phyloP scores from a whole-genome alignment of 2,113 vertebrate genomes.

The Chroicocephalus ridibundus region DNA sequence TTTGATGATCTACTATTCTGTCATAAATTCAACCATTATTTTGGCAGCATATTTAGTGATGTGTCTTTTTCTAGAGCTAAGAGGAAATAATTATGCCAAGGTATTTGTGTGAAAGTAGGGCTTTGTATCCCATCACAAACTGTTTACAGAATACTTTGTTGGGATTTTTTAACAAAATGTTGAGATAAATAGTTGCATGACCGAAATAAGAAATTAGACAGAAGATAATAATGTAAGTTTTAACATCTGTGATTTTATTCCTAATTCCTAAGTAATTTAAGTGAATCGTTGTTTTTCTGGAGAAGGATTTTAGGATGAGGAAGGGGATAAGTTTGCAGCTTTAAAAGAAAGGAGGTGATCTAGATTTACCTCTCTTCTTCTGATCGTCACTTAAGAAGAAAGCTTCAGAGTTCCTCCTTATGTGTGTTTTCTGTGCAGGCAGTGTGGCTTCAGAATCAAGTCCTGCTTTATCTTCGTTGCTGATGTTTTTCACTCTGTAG shows the following conservation, averaged over 20 bases:
- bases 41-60: not conserved
- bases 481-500: not conserved
- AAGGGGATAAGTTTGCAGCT: not conserved
- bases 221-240: not conserved
- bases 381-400: not conserved
- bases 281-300: not conserved
- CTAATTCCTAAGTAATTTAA: not conserved
- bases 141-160: not conserved
- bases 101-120: not conserved
- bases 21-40: not conserved
- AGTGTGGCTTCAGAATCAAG: not conserved
- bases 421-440: not conserved
- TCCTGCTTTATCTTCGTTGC: not conserved
- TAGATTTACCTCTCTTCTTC: not conserved
- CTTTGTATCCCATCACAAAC: not conserved
- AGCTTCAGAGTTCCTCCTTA: not conserved
- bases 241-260: not conserved
- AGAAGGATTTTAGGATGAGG: not conserved
- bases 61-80: not conserved
- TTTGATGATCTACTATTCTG: conserved; percentile 13
- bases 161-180: not conserved
- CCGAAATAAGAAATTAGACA: not conserved
- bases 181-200: not conserved
- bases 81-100: not conserved
- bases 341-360: not conserved